These are phyloP conservation scores for Peucedramus taeniatus DNA, from an alignment of 2,113 vertebrate genomes.

Conservation along the genomic window DNA sequence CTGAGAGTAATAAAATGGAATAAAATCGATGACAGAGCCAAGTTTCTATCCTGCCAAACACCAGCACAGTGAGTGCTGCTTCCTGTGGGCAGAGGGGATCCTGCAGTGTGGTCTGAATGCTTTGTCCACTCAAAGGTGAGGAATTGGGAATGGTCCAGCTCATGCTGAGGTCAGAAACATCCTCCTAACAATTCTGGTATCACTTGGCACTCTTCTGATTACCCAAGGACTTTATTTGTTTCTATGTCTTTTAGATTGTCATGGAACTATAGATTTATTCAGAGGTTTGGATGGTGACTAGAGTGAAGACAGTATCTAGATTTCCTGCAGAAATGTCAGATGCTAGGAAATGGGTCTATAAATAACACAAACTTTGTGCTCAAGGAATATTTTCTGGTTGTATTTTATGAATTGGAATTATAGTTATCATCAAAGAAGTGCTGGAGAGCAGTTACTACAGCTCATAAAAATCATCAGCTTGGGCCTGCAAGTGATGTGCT, in stretches of 20 bases:
- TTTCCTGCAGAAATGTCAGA: background rate
- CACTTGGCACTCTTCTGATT: background rate
- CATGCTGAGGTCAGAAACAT: background rate
- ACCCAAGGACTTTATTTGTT: background rate
- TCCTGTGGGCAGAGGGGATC: background rate
- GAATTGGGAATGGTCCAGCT: background rate
- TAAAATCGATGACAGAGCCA: background rate
- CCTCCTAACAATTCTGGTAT: background rate
- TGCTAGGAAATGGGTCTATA: background rate
- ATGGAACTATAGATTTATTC: background rate
- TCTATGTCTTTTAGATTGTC: background rate
- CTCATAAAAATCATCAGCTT: background rate
- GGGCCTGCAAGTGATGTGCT: background rate
- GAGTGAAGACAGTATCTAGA: background rate
- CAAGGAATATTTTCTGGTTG: background rate
- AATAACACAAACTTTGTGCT: background rate
- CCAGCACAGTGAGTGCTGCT: background rate
- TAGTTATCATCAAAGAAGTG: background rate
- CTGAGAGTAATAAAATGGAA: conserved; percentile 44
- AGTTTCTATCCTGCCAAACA: background rate
- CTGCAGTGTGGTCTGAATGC: background rate
- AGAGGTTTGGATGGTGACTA: background rate
- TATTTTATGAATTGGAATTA: background rate
- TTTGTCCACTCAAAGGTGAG: background rate
- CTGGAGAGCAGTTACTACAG: background rate